Evolutionary conservation across 2,113 vertebrate species (phyloP).

Genomic region (Corvus cornix): DNA sequence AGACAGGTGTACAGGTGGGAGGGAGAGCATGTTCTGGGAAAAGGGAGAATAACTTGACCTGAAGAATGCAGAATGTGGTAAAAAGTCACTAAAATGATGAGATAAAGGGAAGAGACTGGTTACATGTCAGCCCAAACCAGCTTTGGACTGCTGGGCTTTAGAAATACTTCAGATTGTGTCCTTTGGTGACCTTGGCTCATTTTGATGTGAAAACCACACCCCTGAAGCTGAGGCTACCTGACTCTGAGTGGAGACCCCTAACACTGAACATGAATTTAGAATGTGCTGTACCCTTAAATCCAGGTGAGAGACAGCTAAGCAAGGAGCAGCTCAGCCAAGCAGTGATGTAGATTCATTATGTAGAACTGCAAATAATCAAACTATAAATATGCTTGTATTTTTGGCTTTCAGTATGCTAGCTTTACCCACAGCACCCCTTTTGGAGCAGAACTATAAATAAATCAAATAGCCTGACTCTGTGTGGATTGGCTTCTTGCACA

Average conservation of each 20-base stretch:
- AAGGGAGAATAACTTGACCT: neutral
- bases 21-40: neutral
- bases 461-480: neutral
- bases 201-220: neutral
- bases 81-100: neutral
- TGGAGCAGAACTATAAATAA: neutral
- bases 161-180: neutral
- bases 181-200: neutral
- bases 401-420: neutral
- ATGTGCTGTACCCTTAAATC: neutral
- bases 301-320: neutral
- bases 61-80: neutral
- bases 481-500: neutral
- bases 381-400: neutral
- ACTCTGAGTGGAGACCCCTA: neutral
- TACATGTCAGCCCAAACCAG: neutral
- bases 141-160: neutral
- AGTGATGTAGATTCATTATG: neutral
- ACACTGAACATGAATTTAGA: neutral
- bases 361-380: neutral
- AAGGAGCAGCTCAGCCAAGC: neutral
- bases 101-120: neutral
- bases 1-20: neutral
- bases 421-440: neutral
- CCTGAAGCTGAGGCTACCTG: neutral